Percentiles rank a stretch among this genome's conserved stretches.
Conservation (phyloP, 2,797 vertebrate species). For the Anabas testudineus region DNA sequence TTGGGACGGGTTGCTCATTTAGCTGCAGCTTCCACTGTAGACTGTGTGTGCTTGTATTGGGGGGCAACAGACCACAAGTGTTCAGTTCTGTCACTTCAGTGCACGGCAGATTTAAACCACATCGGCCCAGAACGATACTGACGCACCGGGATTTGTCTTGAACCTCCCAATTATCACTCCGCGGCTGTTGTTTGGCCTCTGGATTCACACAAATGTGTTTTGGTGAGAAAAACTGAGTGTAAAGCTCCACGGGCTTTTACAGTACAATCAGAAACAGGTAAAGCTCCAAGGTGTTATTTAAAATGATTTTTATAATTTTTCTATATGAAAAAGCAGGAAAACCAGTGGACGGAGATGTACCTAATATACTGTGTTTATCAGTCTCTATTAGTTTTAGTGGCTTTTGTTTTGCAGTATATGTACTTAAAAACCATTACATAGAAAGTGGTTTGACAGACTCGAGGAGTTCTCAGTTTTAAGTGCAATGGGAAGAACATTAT, state of each 20-base stretch:
- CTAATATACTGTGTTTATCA: not conserved
- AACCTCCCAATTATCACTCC: not conserved
- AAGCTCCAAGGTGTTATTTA: too few species aligned
- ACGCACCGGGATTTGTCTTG: too few species aligned
- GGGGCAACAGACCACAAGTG: not conserved
- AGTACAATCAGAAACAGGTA: too few species aligned
- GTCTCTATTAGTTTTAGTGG: not conserved
- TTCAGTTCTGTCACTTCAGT: not conserved
- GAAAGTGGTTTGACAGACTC: not conserved
- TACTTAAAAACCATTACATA: not conserved
- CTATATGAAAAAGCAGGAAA: too few species aligned
- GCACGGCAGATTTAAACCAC: not conserved
- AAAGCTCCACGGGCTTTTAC: too few species aligned
- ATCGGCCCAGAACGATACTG: not conserved
- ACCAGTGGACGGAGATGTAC: not conserved
- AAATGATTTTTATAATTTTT: too few species aligned
- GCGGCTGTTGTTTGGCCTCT: not conserved
- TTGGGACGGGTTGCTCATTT: not conserved
- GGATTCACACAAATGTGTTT: not conserved
- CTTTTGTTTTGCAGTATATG: not conserved
- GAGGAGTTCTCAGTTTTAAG: not conserved
- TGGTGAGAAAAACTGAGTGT: not conserved
- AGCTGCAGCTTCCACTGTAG: not conserved
- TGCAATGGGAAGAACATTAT: slow-evolving; percentile 21
- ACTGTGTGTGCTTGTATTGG: not conserved